These are phyloP conservation scores for Ceratotherium simum DNA, from an alignment of 2,113 vertebrate genomes.

Conservation along the genomic window DNA sequence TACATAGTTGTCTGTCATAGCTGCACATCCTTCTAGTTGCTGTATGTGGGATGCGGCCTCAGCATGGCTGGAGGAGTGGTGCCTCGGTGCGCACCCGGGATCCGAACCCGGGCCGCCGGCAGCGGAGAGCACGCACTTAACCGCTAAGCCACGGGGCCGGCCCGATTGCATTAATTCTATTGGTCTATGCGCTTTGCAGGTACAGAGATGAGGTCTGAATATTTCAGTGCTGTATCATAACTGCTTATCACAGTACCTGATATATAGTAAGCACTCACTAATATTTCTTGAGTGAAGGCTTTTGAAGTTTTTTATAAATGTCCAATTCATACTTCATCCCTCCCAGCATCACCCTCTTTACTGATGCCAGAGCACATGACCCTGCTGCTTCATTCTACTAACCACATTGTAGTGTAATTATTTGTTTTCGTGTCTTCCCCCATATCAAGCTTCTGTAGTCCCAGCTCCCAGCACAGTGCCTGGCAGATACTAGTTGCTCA, in stretches of 20 bases:
- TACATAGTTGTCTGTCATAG: too few species aligned
- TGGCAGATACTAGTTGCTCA: neutral
- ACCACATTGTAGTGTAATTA: neutral
- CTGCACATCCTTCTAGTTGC: too few species aligned
- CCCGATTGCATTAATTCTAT: neutral
- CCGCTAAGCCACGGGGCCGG: too few species aligned
- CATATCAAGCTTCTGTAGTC: neutral
- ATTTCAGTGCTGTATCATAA: neutral
- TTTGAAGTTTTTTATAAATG: neutral
- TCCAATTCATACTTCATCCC: too few species aligned
- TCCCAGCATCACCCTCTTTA: too few species aligned
- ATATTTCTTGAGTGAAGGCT: neutral
- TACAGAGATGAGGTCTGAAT: neutral
- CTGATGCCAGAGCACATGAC: neutral
- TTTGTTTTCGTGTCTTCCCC: neutral
- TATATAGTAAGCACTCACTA: neutral
- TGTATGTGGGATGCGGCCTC: too few species aligned
- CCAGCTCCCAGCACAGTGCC: neutral
- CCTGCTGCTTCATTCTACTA: rapidly evolving
- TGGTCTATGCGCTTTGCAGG: neutral
- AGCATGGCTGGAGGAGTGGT: too few species aligned
- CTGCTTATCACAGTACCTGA: neutral
- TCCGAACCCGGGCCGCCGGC: too few species aligned
- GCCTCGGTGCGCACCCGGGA: too few species aligned
- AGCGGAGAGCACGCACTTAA: too few species aligned